Evolutionary conservation across 2,888 invertebrate genomes (phyloP), one percentile per base, ranked within the genome.

Genomic region (Leistus spinibarbis): DNA sequence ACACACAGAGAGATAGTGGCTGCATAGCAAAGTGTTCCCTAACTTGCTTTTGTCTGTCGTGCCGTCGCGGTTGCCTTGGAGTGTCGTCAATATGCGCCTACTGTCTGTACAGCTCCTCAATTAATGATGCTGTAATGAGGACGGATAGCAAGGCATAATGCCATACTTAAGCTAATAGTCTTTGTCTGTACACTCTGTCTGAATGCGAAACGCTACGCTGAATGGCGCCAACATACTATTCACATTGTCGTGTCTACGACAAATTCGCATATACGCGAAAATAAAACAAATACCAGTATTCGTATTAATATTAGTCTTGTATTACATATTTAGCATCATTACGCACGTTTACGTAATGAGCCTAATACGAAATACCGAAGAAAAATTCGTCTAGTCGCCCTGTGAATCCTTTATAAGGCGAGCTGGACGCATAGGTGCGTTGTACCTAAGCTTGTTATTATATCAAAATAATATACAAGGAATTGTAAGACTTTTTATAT

Each of bases 121-220:
- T 62, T 62, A 62, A 62, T 62, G 62, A 62, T 20, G 20, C 20
- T 20, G 62, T 62, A 62, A 62, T 62, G 62, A 62, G 62, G 9
- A 62, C 16, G 62, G 62, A 62, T 62, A 17, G 62, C 62, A 62
- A 2, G 62, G 20, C 62, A 62, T 62, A 62, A 62, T 62, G 62
- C 20, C 19, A 62, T 62, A 62, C 62, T 62, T 62, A 62, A 62
- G 62, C 62, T 62, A 62, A 62, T 62, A 62, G 62, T 62, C 62
- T 62, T 62, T 62, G 62, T 62, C 17, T 62, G 20, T 20, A 62
- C 20, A 19, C 13, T 9, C n/a, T n/a, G n/a, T n/a, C n/a, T n/a
- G n/a, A n/a, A n/a, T n/a, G n/a, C n/a, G n/a, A n/a, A n/a, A n/a
- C n/a, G n/a, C n/a, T n/a, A n/a, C n/a, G n/a, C n/a, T n/a, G n/a